phyloP scores from a whole-genome alignment of 2,888 invertebrate species.

The Chydorus sphaericus region DNA sequence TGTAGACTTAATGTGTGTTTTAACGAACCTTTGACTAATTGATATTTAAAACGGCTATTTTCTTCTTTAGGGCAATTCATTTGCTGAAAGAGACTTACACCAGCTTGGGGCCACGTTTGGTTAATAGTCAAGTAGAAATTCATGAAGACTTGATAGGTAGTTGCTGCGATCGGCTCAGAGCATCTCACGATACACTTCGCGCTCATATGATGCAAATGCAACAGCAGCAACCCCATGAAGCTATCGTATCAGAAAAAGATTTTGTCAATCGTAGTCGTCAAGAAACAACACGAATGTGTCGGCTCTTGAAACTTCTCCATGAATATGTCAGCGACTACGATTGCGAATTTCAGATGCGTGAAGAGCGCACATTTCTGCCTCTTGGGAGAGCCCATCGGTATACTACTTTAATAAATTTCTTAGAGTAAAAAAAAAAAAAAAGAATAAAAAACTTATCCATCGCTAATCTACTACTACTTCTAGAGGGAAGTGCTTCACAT shows the following conservation, averaged over 20 bases:
- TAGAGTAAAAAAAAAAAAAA: not conserved
- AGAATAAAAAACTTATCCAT: conserved; percentile 1
- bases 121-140: conserved; percentile 61
- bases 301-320: conserved; percentile 82
- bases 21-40: no score
- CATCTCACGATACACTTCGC: conserved; percentile 64
- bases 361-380: conserved; percentile 77
- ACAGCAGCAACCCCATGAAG: conserved; percentile 9
- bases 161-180: conserved; percentile 76
- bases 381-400: conserved; percentile 30
- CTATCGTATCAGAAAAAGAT: conserved; percentile 11
- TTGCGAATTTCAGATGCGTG: conserved; percentile 50
- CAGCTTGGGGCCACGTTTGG: conserved; percentile 72
- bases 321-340: conserved; percentile 94
- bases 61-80: conserved; percentile 81
- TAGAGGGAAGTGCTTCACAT: conserved; percentile 64
- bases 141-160: conserved; percentile 84
- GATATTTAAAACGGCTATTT: no score
- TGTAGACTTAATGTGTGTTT: not conserved
- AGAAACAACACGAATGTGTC: conserved; percentile 74
- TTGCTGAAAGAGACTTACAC: conserved; percentile 85
- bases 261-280: conserved; percentile 26
- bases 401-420: no score
- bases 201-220: not conserved
- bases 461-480: conserved; percentile 54